Base-by-base conservation (phyloP, 2,113 vertebrate species). In the Sylvia atricapilla region DNA sequence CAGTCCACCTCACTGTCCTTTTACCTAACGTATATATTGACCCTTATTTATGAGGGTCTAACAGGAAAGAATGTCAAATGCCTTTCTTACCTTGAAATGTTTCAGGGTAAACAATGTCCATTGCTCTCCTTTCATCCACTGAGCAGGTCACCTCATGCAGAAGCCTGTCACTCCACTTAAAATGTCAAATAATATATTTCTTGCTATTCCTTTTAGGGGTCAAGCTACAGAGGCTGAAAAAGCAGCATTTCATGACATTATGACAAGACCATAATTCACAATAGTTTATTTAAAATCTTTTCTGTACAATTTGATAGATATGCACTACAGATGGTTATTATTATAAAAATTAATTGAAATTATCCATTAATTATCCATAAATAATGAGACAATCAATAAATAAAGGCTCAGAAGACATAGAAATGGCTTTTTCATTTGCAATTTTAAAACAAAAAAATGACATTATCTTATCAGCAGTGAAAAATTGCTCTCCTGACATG, bases 401-500 rank as follows among this genome's bases (percentile, higher is more conserved):
- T 44, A 87, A 69, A 94, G 70, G 19, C 39, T 52, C 16, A 12
- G 50, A 43, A 84, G 52, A 75, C 47, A 62, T 23, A 82, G 60
- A 46, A 84, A 83, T 60, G 17, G 20, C 28, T 66, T 68, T 72
- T 58, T 58, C 37, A 58, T 64, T 90, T 70, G 33, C 46, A 56
- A 22, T 55, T 76, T 93, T 80, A 83, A 62, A 58, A 66, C 31
- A 68, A 64, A 92, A 94, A 95, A 93, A 75, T 39, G 19, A 52
- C 69, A 72, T 81, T 89, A 90, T 70, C 73, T 89, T 95, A 94
- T 69, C 82, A 83, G 33, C 12, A 49, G 41, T 89, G 87, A 81
- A 94, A 95, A 92, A 84, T 25, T 59, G 31, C n/a, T 75, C 19
- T 30, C 46, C 52, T 84, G 60, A 70, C 28, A 75, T 6, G 22